These are phyloP conservation scores for Rhinella marina DNA, from an alignment of 2,797 vertebrate genomes.

Conservation along the genomic window DNA sequence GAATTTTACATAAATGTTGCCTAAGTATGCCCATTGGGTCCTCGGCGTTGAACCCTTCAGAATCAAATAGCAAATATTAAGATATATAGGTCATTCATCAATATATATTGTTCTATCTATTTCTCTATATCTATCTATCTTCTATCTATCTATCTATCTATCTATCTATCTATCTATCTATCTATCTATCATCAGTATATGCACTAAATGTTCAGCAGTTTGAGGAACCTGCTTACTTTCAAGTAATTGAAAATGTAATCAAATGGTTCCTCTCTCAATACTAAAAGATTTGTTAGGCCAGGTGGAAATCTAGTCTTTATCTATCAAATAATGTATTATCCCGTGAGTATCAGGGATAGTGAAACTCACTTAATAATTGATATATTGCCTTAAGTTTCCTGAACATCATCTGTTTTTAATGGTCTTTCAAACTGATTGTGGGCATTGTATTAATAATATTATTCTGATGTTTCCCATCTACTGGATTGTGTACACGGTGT, in stretches of 20 bases:
- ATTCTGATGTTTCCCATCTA: not conserved
- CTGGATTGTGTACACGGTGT: not conserved
- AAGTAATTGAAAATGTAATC: conserved; percentile 25
- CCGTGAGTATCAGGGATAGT: conserved; percentile 5
- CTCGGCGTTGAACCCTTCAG: no score
- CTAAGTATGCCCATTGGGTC: no score
- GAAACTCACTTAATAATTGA: conserved; percentile 39
- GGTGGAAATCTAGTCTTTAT: conserved; percentile 35
- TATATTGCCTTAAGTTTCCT: conserved; percentile 45
- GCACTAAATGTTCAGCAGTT: not conserved
- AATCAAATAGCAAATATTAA: no score
- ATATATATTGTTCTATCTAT: not conserved
- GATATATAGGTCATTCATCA: no score
- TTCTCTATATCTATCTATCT: not conserved
- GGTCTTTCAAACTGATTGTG: conserved; percentile 22
- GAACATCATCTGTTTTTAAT: conserved; percentile 38
- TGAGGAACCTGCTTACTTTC: not conserved
- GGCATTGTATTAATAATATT: conserved; percentile 22
- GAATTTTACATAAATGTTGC: no score
- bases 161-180: not conserved
- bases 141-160: conserved; percentile 20
- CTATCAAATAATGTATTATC: conserved; percentile 36
- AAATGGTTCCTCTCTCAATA: conserved; percentile 34
- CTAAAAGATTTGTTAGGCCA: conserved; percentile 27
- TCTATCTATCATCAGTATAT: not conserved